Percentiles rank a stretch among this genome's conserved stretches.
Conservation (phyloP, 64 coral and sea anemone species). For the Porites australiensis region DNA sequence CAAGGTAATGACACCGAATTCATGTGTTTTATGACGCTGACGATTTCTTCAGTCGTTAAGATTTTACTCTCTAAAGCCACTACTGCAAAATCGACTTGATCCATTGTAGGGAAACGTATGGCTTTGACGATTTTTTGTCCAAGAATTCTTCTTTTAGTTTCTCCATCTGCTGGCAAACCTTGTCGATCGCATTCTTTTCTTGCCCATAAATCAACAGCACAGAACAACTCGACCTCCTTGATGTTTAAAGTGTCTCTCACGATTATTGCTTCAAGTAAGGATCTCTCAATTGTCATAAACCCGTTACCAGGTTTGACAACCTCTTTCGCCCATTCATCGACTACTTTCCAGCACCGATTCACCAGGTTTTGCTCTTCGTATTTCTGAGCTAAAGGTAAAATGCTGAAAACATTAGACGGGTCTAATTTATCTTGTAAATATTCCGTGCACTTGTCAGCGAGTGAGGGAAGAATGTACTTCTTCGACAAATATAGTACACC, state of each 20-base stretch:
- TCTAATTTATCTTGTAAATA: slow-evolving; percentile 40
- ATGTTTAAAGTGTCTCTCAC: slow-evolving; percentile 73
- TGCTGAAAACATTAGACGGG: slow-evolving; percentile 53
- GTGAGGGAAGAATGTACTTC: slow-evolving; percentile 59
- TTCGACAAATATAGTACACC: slow-evolving; percentile 72
- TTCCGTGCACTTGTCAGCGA: slow-evolving; percentile 48
- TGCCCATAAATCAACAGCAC: slow-evolving; percentile 73
- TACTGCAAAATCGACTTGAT: slow-evolving; percentile 66
- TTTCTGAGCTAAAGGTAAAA: slow-evolving; percentile 40
- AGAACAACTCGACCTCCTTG: slow-evolving; percentile 60
- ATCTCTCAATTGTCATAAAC: slow-evolving; percentile 44
- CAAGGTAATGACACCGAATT: background rate
- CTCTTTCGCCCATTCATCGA: slow-evolving; percentile 62
- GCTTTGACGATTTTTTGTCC: slow-evolving; percentile 53
- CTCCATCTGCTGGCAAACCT: slow-evolving; percentile 30
- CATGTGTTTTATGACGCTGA: slow-evolving; percentile 19
- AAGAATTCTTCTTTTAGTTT: slow-evolving; percentile 41
- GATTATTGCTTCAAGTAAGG: slow-evolving; percentile 58
- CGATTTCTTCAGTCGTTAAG: slow-evolving; percentile 66
- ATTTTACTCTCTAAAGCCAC: slow-evolving; percentile 64
- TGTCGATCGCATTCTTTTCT: slow-evolving; percentile 23
- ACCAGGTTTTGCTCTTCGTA: slow-evolving; percentile 56
- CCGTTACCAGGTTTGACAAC: slow-evolving; percentile 38
- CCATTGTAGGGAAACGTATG: slow-evolving; percentile 74
- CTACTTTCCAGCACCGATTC: slow-evolving; percentile 56